Evolutionary conservation across 2,888 invertebrate species (phyloP).

Genomic region (Nymphalis urticae): DNA sequence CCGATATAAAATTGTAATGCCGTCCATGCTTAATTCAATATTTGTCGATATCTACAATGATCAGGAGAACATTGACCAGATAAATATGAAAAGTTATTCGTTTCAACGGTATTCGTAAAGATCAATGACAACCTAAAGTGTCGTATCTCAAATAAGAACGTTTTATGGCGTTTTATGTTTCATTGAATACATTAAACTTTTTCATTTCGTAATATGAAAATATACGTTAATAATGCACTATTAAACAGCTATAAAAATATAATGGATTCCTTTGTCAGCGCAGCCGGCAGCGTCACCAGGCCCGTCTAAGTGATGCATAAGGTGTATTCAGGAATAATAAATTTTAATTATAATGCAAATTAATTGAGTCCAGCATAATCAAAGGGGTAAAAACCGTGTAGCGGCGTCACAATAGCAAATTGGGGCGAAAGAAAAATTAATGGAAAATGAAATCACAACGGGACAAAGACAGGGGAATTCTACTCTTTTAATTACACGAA

Average conservation of each 20-base stretch:
- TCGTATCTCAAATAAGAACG: not conserved
- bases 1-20: slow-evolving; percentile 68
- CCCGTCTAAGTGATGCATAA: slow-evolving; percentile 35
- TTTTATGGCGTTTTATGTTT: not conserved
- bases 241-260: slow-evolving; percentile 26
- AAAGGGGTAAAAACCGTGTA: slow-evolving; percentile 79
- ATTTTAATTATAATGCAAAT: slow-evolving; percentile 80
- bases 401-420: slow-evolving; percentile 76
- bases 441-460: slow-evolving; percentile 81
- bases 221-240: slow-evolving; percentile 18
- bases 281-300: slow-evolving; percentile 21
- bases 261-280: slow-evolving; percentile 35
- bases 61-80: slow-evolving; percentile 35
- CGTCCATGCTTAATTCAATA: slow-evolving; percentile 64
- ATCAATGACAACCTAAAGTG: not conserved
- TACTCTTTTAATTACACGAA: slow-evolving; percentile 82
- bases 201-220: slow-evolving; percentile 4
- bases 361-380: slow-evolving; percentile 78
- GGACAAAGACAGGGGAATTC: slow-evolving; percentile 81
- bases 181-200: not conserved
- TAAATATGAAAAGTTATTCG: slow-evolving; percentile 33
- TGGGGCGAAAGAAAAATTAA: slow-evolving; percentile 84
- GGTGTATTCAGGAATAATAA: slow-evolving; percentile 59
- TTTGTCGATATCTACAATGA: slow-evolving; percentile 51
- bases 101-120: slow-evolving; percentile 17